Evolutionary conservation across 2,797 vertebrate species (phyloP), one percentile per base, ranked within the genome.

Genomic region (Channa striata): DNA sequence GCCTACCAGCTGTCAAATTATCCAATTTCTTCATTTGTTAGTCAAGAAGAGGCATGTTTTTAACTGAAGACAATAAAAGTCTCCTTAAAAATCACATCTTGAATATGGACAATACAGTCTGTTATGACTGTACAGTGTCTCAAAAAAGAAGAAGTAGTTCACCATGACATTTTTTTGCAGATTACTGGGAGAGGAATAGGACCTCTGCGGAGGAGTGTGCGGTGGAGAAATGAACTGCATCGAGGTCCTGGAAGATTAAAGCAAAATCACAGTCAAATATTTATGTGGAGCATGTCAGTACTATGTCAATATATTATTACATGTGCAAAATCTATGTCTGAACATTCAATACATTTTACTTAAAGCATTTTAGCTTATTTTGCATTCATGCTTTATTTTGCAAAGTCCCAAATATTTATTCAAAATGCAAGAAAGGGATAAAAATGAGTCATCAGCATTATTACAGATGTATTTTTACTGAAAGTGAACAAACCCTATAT

Each of bases 161-260:
- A 99, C 97, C 96, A 94, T 78, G 0, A 83, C 96, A 71, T 97
- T 93, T 81, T 95, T 96, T 77, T 97, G 96, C 63, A 96, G 94
- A 87, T 77, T 95, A 9, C 97, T 96, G 0, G 94, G 91, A 14
- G 93, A 86, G 0, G 92, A 90, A 67, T 92, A 93, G 2, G 93
- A 88, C 65, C 95, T 94, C 76, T 96, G 96, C 59, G 88, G 87
- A 74, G 93, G 78, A 0, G 82, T 81, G 67, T 92, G 93, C 0
- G 92, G 92, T 14, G 91, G 87, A 51, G 90, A 83, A 53, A 46
- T 82, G 58, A 91, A 89, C 53, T 89, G 90, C 42, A 12, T 33
- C 0, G 85, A 84, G 4, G 68, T 76, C 69, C 92, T 93, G 82
- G 0, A 72, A 56, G 19, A 66, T 23, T 0, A 46, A 54, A 72